phyloP scores from a whole-genome alignment of 2,888 invertebrate species.

The Aleiodes testaceus region DNA sequence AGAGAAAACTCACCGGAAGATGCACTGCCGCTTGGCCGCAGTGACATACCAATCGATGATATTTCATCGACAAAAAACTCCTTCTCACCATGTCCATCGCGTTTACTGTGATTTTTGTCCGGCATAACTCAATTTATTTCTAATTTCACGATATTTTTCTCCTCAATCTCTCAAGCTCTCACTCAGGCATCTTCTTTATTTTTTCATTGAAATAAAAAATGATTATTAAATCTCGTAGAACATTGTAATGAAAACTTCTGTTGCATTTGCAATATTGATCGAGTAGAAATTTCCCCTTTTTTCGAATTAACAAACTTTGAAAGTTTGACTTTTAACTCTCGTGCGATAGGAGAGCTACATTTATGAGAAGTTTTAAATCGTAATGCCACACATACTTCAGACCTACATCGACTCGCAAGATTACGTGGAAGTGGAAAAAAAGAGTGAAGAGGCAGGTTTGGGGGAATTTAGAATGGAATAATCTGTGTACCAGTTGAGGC shows the following conservation, averaged over 20 bases:
- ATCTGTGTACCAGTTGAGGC: slow-evolving; percentile 40
- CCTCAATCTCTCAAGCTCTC: slow-evolving; percentile 7
- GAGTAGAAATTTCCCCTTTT: neutral
- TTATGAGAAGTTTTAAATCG: neutral
- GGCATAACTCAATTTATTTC: slow-evolving; percentile 63
- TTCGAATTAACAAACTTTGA: no score
- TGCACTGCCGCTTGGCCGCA: slow-evolving; percentile 81
- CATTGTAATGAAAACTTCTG: slow-evolving; percentile 17
- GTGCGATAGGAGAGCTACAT: neutral
- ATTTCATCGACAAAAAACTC: slow-evolving; percentile 77
- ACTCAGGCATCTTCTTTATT: slow-evolving; percentile 32
- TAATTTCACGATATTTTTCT: slow-evolving; percentile 36
- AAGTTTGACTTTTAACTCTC: no score
- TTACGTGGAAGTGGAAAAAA: neutral
- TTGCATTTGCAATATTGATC: neutral
- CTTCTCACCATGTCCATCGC: slow-evolving; percentile 67
- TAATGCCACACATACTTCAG: neutral
- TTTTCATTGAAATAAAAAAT: neutral
- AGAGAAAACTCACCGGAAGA: slow-evolving; percentile 80
- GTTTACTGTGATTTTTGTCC: slow-evolving; percentile 66
- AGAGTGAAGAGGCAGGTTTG: neutral
- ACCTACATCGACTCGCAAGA: neutral
- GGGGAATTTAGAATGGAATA: slow-evolving; percentile 46
- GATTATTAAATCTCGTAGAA: neutral
- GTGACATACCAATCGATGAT: slow-evolving; percentile 89